Base-by-base conservation (phyloP, 2,113 vertebrate species). In the Spheniscus mendiculus region DNA sequence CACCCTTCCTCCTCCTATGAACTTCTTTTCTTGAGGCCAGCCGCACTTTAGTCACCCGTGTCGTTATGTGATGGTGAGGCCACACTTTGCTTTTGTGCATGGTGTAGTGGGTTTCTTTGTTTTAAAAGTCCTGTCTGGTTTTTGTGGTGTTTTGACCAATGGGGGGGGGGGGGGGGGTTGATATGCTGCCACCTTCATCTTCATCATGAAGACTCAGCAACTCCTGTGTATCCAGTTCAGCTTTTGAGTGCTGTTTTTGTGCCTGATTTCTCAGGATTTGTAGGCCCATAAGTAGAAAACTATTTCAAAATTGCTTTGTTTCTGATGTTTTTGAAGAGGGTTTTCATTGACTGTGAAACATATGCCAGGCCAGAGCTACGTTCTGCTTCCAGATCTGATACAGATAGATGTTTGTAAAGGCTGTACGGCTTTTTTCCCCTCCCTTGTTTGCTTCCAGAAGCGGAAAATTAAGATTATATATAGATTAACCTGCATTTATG, bases 1-100 rank as follows among this genome's bases (percentile, higher is more conserved):
- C 13, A 4, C 38, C 12, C 23, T 65, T 53, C 38, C 10, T 63
- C 10, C 27, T 90, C 12, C n/a, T 45, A 4, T 34, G 30, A 38
- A 21, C 55, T 73, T 36, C 29, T 55, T 29, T 8, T 26, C 58
- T 32, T 16, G 8, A 59, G 42, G 40, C 45, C 84, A 55, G 30
- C 61, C 3, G 8, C 3, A 0, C 34, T 32, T 38, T 12, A 1
- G 0, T 59, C 42, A 22, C 38, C 22, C 1, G 1, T 30, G 3
- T 44, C 2, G 1, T 15, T 3, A 1, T 20, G 23, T 11, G 61
- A 11, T 32, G 38, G 30, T 40, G 65, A 72, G 58, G 47, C 47
- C 53, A 55, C 2, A 1, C 56, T 66, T n/a, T 32, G 38, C 50
- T n/a, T 6, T 12, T 52, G 50, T 34, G 50, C 1, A 0, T 27